A percentile compares a stretch with the other conserved stretches of the same genome.
These are phyloP conservation scores for Eptesicus fuscus DNA, from an alignment of 2,113 vertebrate species.

Conservation along the genomic window DNA sequence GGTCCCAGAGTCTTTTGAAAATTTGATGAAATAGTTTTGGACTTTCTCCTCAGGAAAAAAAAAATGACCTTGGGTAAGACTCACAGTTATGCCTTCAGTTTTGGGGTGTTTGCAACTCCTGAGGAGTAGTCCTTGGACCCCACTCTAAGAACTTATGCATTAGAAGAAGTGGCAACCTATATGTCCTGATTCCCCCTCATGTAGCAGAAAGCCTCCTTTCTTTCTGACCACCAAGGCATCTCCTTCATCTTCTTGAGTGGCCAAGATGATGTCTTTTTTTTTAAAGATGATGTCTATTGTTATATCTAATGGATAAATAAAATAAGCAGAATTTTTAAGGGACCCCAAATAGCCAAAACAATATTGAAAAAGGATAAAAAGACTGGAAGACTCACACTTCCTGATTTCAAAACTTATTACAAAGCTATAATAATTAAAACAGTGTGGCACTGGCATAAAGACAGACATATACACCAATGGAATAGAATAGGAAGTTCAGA, in stretches of 20 bases:
- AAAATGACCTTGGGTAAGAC: not conserved
- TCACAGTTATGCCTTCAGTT: not conserved
- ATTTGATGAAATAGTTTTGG: not conserved
- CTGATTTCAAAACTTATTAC: constrained; percentile 7
- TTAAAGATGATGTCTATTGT: not conserved
- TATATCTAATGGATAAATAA: not conserved
- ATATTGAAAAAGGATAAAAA: not conserved
- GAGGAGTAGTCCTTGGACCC: not conserved
- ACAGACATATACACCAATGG: not conserved
- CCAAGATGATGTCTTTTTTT: not conserved
- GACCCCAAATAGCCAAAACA: not conserved
- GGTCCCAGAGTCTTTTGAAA: not conserved
- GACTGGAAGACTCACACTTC: not conserved
- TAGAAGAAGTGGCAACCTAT: not conserved
- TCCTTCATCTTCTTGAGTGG: not conserved
- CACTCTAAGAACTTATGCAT: not conserved
- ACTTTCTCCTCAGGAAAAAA: not conserved
- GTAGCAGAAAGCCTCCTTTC: not conserved
- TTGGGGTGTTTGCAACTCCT: not conserved
- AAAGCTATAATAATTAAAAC: not conserved
- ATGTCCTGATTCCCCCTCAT: not conserved
- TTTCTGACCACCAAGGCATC: not conserved
- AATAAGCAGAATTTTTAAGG: not conserved
- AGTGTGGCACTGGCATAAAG: not conserved
- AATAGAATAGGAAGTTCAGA: not conserved